Percentiles rank a stretch among this genome's conserved stretches.
These are phyloP conservation scores for Hypotaenidia okinawae DNA, from an alignment of 2,797 vertebrate genomes.

Conservation along the genomic window DNA sequence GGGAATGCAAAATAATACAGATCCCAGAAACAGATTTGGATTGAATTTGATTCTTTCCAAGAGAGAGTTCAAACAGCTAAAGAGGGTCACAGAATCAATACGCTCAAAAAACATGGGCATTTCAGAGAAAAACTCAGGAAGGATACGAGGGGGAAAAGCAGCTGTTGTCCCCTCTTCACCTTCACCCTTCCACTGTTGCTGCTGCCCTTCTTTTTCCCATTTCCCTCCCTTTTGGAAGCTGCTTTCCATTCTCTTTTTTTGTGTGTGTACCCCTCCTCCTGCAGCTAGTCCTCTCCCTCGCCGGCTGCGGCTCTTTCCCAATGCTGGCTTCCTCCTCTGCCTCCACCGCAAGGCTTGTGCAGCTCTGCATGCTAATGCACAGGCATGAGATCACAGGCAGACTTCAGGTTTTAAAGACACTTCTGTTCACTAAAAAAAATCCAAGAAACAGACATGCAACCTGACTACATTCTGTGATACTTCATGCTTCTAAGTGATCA, in stretches of 20 bases:
- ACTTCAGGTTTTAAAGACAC: not conserved
- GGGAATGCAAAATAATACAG: conserved; percentile 32
- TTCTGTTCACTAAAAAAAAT: not conserved
- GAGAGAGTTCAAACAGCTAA: conserved; percentile 51
- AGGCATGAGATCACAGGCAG: not conserved
- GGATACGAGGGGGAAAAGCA: not conserved
- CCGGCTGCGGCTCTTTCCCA: not conserved
- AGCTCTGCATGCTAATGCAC: conserved; percentile 33
- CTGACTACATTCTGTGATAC: not conserved
- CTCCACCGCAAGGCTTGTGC: not conserved
- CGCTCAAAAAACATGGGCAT: conserved; percentile 52
- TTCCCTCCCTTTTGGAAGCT: conserved; percentile 4
- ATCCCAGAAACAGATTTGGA: conserved; percentile 43
- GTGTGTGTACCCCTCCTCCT: not conserved
- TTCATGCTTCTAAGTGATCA: not conserved
- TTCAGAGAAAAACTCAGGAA: conserved; percentile 30
- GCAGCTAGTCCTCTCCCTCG: not conserved
- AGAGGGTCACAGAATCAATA: conserved; percentile 67
- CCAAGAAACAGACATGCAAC: no score
- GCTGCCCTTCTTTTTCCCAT: conserved; percentile 14
- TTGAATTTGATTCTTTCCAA: conserved; percentile 49
- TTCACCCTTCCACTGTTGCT: conserved; percentile 48
- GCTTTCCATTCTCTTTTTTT: not conserved
- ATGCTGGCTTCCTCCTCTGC: not conserved
- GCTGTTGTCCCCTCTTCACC: conserved; percentile 57